A percentile compares a stretch with the other conserved stretches of the same genome.
Evolutionary conservation across 2,113 vertebrate genomes (phyloP).

Genomic region (Todiramphus chloris): DNA sequence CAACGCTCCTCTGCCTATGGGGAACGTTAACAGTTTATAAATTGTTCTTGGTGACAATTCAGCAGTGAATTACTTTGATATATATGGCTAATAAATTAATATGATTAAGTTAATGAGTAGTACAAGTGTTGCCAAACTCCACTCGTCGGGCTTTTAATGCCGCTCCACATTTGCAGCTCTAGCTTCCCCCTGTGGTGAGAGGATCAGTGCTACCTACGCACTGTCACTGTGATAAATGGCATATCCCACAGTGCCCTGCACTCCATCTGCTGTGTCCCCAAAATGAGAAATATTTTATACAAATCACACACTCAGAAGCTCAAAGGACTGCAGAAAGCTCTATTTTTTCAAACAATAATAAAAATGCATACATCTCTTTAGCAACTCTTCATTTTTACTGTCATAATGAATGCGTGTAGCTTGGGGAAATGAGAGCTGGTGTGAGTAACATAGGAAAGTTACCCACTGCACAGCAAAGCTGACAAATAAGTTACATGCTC

Average conservation of each 20-base stretch:
- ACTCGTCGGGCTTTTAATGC: conserved; percentile 50
- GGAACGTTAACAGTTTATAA: conserved; percentile 63
- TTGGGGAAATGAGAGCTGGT: conserved; percentile 23
- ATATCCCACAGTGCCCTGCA: conserved; percentile 78
- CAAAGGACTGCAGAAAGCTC: conserved; percentile 37
- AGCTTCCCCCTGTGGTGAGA: conserved; percentile 73
- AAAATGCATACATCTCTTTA: conserved; percentile 61
- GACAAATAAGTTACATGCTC: conserved; percentile 51
- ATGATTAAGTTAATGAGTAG: conserved; percentile 78
- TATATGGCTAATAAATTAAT: conserved; percentile 78
- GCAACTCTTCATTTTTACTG: conserved; percentile 55
- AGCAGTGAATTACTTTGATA: conserved; percentile 74
- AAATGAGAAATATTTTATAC: conserved; percentile 69
- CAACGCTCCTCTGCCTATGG: conserved; percentile 28
- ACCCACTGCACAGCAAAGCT: not conserved
- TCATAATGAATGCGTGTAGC: conserved; percentile 33
- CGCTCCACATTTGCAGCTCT: conserved; percentile 61
- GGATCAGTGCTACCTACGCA: conserved; percentile 75
- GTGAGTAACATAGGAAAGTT: conserved; percentile 44
- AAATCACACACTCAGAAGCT: conserved; percentile 60
- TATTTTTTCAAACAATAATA: conserved; percentile 54
- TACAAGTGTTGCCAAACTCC: conserved; percentile 72
- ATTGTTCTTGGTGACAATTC: conserved; percentile 69
- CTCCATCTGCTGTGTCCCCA: conserved; percentile 81
- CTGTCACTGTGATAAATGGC: conserved; percentile 85